Conservation (phyloP, 1,140 invertebrate species). For the Euborellia annulipes region DNA sequence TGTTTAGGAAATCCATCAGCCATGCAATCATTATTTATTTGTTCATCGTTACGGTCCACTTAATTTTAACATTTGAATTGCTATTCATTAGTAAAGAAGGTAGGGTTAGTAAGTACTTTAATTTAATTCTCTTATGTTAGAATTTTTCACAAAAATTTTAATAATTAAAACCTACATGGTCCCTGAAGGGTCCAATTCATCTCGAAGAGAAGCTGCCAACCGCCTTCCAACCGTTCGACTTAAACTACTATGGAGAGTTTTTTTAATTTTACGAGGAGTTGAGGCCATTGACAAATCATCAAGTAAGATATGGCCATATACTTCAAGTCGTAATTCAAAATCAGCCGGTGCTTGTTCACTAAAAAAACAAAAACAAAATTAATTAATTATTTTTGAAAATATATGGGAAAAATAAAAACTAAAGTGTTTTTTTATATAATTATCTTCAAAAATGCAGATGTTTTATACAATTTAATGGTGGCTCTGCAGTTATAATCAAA, state of each 20-base stretch:
- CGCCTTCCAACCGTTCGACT: slow-evolving; percentile 50
- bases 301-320: slow-evolving; percentile 50
- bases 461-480: slow-evolving; percentile 4
- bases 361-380: slow-evolving; percentile 19
- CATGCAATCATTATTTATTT: no score
- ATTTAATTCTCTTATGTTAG: no score
- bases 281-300: slow-evolving; percentile 52
- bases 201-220: slow-evolving; percentile 35
- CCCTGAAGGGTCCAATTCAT: slow-evolving; percentile 31
- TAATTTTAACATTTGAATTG: no score
- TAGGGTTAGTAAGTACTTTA: no score
- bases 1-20: no score
- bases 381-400: slow-evolving; percentile 7
- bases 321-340: slow-evolving; percentile 47
- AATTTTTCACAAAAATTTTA: no score
- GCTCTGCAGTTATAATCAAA: no score
- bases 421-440: no score
- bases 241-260: slow-evolving; percentile 51
- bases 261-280: slow-evolving; percentile 47
- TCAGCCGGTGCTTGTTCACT: slow-evolving; percentile 45
- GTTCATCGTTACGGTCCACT: no score
- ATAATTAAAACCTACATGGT: slow-evolving; percentile 27
- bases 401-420: slow-evolving; percentile 2
- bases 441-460: neutral
- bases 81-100: no score